A percentile compares a stretch with the other conserved stretches of the same genome.
Conservation (phyloP, 2,113 vertebrate genomes). For the Anguilla rostrata region DNA sequence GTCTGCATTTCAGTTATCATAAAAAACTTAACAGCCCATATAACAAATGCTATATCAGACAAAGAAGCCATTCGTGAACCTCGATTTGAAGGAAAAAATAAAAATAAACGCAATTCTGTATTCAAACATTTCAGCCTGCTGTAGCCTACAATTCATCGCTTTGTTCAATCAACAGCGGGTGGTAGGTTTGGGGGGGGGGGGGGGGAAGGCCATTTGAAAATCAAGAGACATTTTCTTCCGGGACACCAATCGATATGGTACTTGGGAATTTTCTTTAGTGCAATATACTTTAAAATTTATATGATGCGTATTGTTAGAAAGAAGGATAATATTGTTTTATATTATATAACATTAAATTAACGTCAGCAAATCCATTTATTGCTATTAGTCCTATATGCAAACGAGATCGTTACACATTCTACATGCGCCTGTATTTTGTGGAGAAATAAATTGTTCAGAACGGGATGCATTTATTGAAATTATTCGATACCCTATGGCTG, state of each 20-base stretch:
- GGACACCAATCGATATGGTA: conserved; percentile 52
- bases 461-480: background rate
- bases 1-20: background rate
- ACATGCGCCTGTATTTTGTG: background rate
- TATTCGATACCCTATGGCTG: background rate
- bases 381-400: background rate
- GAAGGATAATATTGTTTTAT: background rate
- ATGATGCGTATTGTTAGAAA: background rate
- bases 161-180: conserved; percentile 78
- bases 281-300: conserved; percentile 16
- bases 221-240: conserved; percentile 69
- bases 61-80: background rate
- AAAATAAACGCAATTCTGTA: conserved; percentile 38
- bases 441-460: background rate
- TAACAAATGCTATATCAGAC: background rate
- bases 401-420: background rate
- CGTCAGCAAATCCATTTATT: background rate
- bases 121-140: conserved; percentile 43
- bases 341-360: background rate
- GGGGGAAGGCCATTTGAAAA: conserved; percentile 56
- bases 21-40: conserved; percentile 21
- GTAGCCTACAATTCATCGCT: conserved; percentile 61
- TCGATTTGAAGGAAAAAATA: background rate
- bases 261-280: conserved; percentile 18
- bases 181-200: conserved; percentile 52